Conservation (phyloP, 2,113 vertebrate species). For the Callorhinus ursinus region DNA sequence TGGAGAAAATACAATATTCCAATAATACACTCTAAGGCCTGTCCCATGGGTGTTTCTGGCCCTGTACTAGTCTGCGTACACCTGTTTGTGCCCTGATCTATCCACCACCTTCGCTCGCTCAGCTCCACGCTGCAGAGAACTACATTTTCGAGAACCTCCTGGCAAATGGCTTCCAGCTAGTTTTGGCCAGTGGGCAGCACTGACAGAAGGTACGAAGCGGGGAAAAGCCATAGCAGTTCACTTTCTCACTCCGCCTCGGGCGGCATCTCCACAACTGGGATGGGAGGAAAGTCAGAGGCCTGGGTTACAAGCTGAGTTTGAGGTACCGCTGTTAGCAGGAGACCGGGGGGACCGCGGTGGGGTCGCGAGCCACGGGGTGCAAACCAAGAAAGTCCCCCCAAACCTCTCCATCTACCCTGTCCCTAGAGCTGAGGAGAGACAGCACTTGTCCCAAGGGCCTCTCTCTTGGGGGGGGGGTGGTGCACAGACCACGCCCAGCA, state of each 20-base stretch:
- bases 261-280: not conserved
- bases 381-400: not conserved
- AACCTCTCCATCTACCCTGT: too few relatives aligned
- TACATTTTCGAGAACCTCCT: not conserved
- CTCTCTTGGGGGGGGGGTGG: not conserved
- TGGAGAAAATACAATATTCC: not conserved
- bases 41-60: not conserved
- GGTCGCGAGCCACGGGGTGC: not conserved
- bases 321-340: not conserved
- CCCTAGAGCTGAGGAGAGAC: not conserved
- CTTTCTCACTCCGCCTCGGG: not conserved
- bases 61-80: not conserved
- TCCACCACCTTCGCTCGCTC: not conserved
- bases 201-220: not conserved
- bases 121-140: not conserved
- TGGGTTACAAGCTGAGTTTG: fast-evolving
- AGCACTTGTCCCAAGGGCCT: not conserved
- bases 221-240: not conserved
- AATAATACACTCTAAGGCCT: not conserved
- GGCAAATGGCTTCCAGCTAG: not conserved
- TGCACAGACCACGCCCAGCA: fast-evolving
- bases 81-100: not conserved
- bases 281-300: not conserved
- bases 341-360: not conserved
- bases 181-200: not conserved